Evolutionary conservation across 1,140 invertebrate genomes (phyloP), one percentile per base, ranked within the genome.

Genomic region (Lepidurus packardi): DNA sequence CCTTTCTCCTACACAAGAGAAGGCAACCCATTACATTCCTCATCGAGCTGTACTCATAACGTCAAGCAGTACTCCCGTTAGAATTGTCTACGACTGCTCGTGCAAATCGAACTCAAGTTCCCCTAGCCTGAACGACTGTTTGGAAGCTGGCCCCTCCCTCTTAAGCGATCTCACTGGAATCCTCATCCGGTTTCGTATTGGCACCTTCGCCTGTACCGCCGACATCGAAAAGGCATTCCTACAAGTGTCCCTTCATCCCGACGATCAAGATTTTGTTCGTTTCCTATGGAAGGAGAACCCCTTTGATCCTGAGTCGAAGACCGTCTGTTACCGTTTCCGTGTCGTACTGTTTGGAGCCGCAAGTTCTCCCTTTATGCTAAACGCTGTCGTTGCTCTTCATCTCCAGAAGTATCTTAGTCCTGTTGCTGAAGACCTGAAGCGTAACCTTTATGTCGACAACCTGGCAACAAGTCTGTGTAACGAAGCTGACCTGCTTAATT

Each of bases 361-460:
- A n/a, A 53, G 43, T 8, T 77, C 77, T 73, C 34, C 77, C 1
- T 78, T 78, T 34, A 78, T 78, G 13, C 77, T 78, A 34, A 16
- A 73, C 16, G 45, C 77, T 4, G 73, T 74, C 1, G 65, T 78
- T 8, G 42, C 45, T 7, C 34, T 73, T 4, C 77, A 78, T n/a
- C 77, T 78, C 34, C 7, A 24, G 43, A 9, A 8, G 16, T n/a
- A n/a, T n/a, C 34, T 44, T 41, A 8, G 3, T 7, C 11, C 1
- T 8, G 21, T 78, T 13, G 77, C 73, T 9, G 21, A 25, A n/a
- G 73, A 73, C 43, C 24, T 78, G 16, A n/a, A 73, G 16, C 13
- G n/a, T 6, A 78, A 78, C 77, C 73, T 78, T 16, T 78, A 78
- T 34, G 77, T 78, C 11, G 77, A 78, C 65, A 78, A 78, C 44